Conservation (phyloP, 2,888 invertebrate species). For the Melieria crassipennis region DNA sequence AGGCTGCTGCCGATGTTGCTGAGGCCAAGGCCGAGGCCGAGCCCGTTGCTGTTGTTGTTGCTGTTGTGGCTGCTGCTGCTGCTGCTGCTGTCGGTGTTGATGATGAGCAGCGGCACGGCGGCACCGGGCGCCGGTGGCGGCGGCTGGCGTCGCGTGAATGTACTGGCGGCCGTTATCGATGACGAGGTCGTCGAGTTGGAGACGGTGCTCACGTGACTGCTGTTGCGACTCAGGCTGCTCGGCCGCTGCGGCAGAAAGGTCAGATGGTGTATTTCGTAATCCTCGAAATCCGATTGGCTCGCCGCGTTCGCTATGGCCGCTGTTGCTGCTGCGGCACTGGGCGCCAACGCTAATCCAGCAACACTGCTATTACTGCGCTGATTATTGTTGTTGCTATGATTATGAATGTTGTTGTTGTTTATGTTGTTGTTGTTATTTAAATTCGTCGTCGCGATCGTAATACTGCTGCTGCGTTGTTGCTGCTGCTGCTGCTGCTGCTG, state of each 20-base stretch:
- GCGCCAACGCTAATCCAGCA: conserved; percentile 21
- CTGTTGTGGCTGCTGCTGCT: conserved; percentile 45
- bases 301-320: conserved; percentile 5
- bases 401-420: conserved; percentile 41
- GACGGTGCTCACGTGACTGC: conserved; percentile 56
- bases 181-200: conserved; percentile 54
- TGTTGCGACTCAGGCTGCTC: conserved; percentile 56
- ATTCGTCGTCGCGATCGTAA: conserved; percentile 43
- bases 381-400: conserved; percentile 47
- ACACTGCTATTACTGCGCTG: conserved; percentile 41
- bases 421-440: conserved; percentile 47
- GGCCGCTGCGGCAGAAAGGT: conserved; percentile 58
- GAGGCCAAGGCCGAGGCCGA: conserved; percentile 40
- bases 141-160: conserved; percentile 63
- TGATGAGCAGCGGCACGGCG: conserved; percentile 46
- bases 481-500: conserved; percentile 42
- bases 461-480: conserved; percentile 43
- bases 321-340: conserved; percentile 4
- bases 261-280: conserved; percentile 60
- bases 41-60: conserved; percentile 45
- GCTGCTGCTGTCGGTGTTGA: conserved; percentile 30
- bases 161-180: conserved; percentile 52
- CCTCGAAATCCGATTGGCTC: conserved; percentile 48
- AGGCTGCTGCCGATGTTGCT: conserved; percentile 50
- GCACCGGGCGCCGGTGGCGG: conserved; percentile 49